phyloP scores from a whole-genome alignment of 2,113 vertebrate genomes.

The Salminus brasiliensis region DNA sequence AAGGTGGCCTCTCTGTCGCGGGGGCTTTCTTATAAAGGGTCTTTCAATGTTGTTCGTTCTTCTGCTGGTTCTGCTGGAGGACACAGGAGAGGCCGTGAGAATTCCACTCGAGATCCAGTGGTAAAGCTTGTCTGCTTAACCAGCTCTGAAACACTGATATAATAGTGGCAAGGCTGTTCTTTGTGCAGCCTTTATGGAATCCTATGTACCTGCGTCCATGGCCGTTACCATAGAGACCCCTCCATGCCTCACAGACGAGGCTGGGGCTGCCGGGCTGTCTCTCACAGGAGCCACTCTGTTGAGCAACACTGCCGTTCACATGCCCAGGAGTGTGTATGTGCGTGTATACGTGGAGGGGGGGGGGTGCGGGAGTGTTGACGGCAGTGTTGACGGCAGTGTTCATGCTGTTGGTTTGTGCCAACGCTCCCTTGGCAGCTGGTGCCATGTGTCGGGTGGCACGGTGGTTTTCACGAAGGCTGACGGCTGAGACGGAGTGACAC shows the following conservation, averaged over 20 bases:
- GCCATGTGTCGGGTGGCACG: conserved; percentile 45
- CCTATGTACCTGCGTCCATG: conserved; percentile 75
- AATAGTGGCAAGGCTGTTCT: conserved; percentile 54
- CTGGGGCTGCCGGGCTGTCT: conserved; percentile 71
- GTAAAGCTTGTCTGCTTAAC: conserved; percentile 12
- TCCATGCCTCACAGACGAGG: conserved; percentile 70
- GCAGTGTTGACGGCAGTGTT: conserved; percentile 40
- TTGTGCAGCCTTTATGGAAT: conserved; percentile 63
- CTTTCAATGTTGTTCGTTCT: neutral
- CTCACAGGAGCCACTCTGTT: conserved; percentile 64
- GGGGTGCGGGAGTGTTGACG: conserved; percentile 16
- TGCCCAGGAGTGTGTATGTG: conserved; percentile 17
- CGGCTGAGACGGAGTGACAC: conserved; percentile 65
- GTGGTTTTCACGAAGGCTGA: conserved; percentile 64
- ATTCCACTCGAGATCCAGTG: neutral
- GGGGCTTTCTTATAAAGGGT: neutral
- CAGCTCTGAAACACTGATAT: conserved; percentile 37
- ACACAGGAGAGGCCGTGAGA: neutral
- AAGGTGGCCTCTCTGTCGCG: neutral
- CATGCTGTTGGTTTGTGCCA: conserved; percentile 61
- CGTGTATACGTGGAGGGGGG: neutral
- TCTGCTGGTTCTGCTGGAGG: neutral
- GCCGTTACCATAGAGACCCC: conserved; percentile 82
- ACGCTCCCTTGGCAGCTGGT: conserved; percentile 66
- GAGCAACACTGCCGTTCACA: conserved; percentile 68